phyloP scores from a whole-genome alignment of 2,888 invertebrate species.

The Nudaria mundana region DNA sequence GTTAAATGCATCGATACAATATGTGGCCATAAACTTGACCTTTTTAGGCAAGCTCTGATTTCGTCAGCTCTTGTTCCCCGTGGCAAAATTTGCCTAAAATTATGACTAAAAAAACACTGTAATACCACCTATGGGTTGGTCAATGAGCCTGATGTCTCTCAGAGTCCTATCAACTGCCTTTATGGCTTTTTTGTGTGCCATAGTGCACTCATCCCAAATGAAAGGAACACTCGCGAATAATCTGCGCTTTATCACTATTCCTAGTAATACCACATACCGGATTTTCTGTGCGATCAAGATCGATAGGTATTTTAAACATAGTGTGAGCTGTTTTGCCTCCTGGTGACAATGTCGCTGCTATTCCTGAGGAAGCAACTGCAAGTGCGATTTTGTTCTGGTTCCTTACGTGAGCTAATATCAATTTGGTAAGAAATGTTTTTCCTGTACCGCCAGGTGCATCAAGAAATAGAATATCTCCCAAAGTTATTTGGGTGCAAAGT shows the following conservation, averaged over 20 bases:
- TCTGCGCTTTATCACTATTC: constrained; percentile 2
- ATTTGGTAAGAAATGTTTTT: background rate
- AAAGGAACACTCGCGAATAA: background rate
- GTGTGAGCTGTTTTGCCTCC: constrained; percentile 3
- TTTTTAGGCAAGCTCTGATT: background rate
- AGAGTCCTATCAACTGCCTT: background rate
- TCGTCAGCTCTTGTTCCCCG: background rate
- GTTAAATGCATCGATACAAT: background rate
- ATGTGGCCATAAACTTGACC: background rate
- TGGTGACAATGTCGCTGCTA: constrained; percentile 3
- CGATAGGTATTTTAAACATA: constrained; percentile 4
- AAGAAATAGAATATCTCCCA: constrained; percentile 14
- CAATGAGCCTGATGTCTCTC: background rate
- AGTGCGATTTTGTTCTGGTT: background rate
- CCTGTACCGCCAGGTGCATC: constrained; percentile 4
- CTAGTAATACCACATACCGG: constrained; percentile 2
- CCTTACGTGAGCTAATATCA: background rate
- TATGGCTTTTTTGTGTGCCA: background rate
- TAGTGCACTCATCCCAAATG: background rate
- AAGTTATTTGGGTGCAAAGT: too few species aligned
- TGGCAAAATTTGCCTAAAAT: background rate
- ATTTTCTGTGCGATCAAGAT: constrained; percentile 1
- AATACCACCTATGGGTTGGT: background rate
- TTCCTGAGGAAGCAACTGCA: constrained; percentile 1
- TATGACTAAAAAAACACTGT: background rate